These are phyloP conservation scores for Diarsia rubi DNA, from an alignment of 2,888 invertebrate species.

Conservation along the genomic window DNA sequence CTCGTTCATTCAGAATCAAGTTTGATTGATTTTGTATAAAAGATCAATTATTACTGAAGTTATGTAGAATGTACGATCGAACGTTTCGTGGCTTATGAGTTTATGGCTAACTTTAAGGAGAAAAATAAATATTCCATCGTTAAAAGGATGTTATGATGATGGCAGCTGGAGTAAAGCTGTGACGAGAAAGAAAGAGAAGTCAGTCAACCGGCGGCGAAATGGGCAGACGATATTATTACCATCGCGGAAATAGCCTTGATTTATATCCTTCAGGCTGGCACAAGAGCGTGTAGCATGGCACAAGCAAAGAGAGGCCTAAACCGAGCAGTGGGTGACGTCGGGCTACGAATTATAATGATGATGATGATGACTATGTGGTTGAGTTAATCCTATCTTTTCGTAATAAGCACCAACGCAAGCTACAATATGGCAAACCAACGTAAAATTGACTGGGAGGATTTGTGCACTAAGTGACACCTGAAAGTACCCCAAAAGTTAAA, in stretches of 20 bases:
- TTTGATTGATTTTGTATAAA: conserved; percentile 18
- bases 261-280: too few species aligned
- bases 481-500: not conserved
- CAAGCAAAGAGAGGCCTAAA: too few species aligned
- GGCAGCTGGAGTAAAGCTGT: too few species aligned
- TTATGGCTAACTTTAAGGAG: not conserved
- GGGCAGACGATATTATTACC: too few species aligned
- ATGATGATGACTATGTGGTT: not conserved
- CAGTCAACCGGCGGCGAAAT: too few species aligned
- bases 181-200: too few species aligned
- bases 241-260: too few species aligned
- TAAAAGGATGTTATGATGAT: too few species aligned
- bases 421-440: not conserved
- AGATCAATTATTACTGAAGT: not conserved
- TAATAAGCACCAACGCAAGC: not conserved
- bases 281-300: too few species aligned
- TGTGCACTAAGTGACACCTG: not conserved
- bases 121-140: not conserved
- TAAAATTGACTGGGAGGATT: not conserved
- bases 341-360: too few species aligned
- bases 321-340: too few species aligned
- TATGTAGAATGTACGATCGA: not conserved
- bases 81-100: not conserved
- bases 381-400: not conserved
- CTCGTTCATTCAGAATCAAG: conserved; percentile 18